phyloP scores from a whole-genome alignment of 2,888 invertebrate species.

The Orthosia gracilis region DNA sequence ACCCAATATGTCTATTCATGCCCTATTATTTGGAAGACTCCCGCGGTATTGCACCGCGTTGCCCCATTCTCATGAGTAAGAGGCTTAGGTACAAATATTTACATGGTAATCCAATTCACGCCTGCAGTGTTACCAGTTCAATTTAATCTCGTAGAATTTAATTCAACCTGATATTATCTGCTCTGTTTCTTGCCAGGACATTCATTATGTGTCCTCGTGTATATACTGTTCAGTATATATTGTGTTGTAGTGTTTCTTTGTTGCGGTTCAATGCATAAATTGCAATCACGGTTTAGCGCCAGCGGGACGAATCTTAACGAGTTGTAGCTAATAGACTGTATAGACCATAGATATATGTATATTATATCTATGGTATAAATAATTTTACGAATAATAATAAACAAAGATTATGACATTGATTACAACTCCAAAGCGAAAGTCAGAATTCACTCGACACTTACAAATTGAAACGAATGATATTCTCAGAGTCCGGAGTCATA shows the following conservation, averaged over 20 bases:
- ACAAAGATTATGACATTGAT: conserved; percentile 14
- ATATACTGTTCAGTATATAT: conserved; percentile 11
- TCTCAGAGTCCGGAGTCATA: conserved; percentile 45
- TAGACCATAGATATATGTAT: too few species aligned
- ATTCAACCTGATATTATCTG: conserved; percentile 50
- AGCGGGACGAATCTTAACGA: not conserved
- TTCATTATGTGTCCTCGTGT: conserved; percentile 31
- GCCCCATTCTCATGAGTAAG: conserved; percentile 54
- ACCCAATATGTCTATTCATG: conserved; percentile 63
- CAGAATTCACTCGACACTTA: conserved; percentile 11
- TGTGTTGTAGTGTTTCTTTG: conserved; percentile 13
- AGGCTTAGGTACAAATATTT: conserved; percentile 59
- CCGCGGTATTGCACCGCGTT: conserved; percentile 59
- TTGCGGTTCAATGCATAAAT: conserved; percentile 15
- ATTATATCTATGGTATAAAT: not conserved
- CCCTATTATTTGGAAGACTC: conserved; percentile 61
- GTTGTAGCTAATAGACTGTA: not conserved
- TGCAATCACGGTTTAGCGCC: not conserved
- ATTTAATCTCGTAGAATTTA: conserved; percentile 48
- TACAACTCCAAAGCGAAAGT: conserved; percentile 20
- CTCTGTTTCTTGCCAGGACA: conserved; percentile 47
- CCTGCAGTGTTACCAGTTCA: conserved; percentile 38
- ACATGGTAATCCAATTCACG: conserved; percentile 61
- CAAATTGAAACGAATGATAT: conserved; percentile 50
- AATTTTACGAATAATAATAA: conserved; percentile 5